Percentiles rank a stretch among this genome's conserved stretches.
phyloP scores from a whole-genome alignment of 2,888 invertebrate genomes.

The Xestia ashworthii region DNA sequence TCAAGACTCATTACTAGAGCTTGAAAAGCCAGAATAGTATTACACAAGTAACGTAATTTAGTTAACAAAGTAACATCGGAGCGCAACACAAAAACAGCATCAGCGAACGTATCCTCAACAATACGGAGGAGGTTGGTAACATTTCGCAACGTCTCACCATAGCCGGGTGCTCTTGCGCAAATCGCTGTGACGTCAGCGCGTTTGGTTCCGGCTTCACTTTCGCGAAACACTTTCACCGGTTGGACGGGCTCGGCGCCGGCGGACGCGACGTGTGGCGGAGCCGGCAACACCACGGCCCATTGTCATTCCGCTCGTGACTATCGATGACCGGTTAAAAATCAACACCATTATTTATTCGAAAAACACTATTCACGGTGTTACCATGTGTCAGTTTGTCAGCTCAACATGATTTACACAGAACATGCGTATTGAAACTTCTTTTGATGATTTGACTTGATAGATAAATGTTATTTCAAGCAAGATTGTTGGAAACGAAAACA shows the following conservation, averaged over 20 bases:
- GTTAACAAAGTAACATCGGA: slow-evolving; percentile 64
- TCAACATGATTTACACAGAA: slow-evolving; percentile 23
- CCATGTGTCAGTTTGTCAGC: slow-evolving; percentile 29
- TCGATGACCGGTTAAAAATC: slow-evolving; percentile 74
- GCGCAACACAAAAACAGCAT: slow-evolving; percentile 71
- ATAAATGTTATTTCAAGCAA: slow-evolving; percentile 3
- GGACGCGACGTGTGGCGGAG: slow-evolving; percentile 68
- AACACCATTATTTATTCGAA: slow-evolving; percentile 76
- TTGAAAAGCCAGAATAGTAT: slow-evolving; percentile 60
- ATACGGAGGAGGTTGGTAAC: slow-evolving; percentile 77
- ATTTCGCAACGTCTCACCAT: slow-evolving; percentile 85
- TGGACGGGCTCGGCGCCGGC: slow-evolving; percentile 76
- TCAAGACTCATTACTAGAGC: slow-evolving; percentile 61
- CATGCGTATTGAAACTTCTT: slow-evolving; percentile 9
- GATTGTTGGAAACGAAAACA: slow-evolving; percentile 15
- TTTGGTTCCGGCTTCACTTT: slow-evolving; percentile 89
- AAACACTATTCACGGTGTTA: slow-evolving; percentile 60
- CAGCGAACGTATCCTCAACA: slow-evolving; percentile 74
- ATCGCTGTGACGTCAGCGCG: slow-evolving; percentile 85
- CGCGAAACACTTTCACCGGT: slow-evolving; percentile 89
- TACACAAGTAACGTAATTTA: slow-evolving; percentile 68
- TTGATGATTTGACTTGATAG: slow-evolving; percentile 24
- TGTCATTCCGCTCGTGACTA: slow-evolving; percentile 76
- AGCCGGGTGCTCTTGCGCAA: slow-evolving; percentile 85
- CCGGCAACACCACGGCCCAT: slow-evolving; percentile 64